These are phyloP conservation scores for Aphelinus atriplicis DNA, from an alignment of 1,140 invertebrate species.

Conservation along the genomic window DNA sequence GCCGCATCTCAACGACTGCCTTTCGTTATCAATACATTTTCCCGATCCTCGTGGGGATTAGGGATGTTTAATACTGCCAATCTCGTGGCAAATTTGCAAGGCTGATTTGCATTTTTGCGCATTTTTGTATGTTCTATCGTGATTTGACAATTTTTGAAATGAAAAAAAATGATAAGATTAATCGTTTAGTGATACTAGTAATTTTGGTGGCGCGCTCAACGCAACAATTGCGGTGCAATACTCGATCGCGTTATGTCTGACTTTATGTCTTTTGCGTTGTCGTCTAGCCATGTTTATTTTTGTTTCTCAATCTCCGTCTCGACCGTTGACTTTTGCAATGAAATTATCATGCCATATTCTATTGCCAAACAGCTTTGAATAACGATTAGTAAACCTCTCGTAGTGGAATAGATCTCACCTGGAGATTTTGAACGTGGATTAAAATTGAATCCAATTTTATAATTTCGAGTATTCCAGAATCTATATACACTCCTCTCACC, in stretches of 20 bases:
- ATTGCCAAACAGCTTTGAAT: conserved; percentile 51
- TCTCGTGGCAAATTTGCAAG: background rate
- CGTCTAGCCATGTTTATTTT: conserved; percentile 10
- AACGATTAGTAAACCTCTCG: background rate
- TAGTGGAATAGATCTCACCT: too few species aligned
- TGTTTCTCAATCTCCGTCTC: too few species aligned
- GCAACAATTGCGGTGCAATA: conserved; percentile 43
- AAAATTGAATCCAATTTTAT: too few species aligned
- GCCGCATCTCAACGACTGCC: too few species aligned
- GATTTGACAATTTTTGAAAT: background rate
- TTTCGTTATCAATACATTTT: too few species aligned
- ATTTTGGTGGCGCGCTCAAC: conserved; percentile 29
- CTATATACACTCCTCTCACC: too few species aligned
- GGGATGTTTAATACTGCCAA: conserved; percentile 23
- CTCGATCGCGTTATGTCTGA: conserved; percentile 10
- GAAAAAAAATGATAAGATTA: background rate
- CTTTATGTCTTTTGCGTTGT: background rate
- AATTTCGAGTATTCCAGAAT: too few species aligned
- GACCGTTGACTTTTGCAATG: background rate
- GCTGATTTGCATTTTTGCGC: conserved; percentile 4
- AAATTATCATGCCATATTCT: conserved; percentile 41
- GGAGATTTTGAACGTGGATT: too few species aligned
- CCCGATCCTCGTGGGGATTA: too few species aligned
- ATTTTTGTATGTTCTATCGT: background rate
- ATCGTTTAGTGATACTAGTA: conserved; percentile 31